phyloP scores from a whole-genome alignment of 2,113 vertebrate species.

The Nibea albiflora region DNA sequence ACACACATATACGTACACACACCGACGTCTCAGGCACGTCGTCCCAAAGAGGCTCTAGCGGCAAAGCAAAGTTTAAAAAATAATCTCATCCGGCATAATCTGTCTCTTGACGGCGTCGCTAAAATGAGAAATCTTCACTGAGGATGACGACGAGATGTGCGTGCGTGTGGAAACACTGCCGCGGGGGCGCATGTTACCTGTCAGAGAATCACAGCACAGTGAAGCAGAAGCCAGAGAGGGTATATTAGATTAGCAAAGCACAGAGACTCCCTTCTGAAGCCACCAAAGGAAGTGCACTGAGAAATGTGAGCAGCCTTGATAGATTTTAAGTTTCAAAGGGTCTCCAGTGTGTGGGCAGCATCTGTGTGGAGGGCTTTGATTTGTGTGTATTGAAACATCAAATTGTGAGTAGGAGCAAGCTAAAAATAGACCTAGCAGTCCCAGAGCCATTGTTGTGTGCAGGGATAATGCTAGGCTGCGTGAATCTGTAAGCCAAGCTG shows the following conservation, averaged over 20 bases:
- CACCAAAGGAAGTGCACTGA: conserved; percentile 26
- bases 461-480: conserved; percentile 69
- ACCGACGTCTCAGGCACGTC: neutral
- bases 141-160: neutral
- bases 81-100: conserved; percentile 48
- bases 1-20: neutral
- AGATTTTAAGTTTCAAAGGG: conserved; percentile 62
- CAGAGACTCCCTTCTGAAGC: conserved; percentile 49
- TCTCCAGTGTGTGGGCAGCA: conserved; percentile 59
- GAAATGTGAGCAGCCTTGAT: conserved; percentile 47
- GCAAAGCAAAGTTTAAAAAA: conserved; percentile 38
- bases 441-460: conserved; percentile 70
- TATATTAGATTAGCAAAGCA: conserved; percentile 52
- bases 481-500: conserved; percentile 53
- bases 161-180: conserved; percentile 11
- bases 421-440: conserved; percentile 69
- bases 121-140: conserved; percentile 7
- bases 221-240: conserved; percentile 14
- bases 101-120: conserved; percentile 16
- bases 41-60: conserved; percentile 2
- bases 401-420: conserved; percentile 66
- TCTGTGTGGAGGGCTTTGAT: conserved; percentile 72
- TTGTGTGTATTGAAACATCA: conserved; percentile 76
- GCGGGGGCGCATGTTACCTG: conserved; percentile 34
- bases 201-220: conserved; percentile 40